These are phyloP conservation scores for Cinara cedri DNA, from an alignment of 2,888 invertebrate genomes.

Conservation along the genomic window DNA sequence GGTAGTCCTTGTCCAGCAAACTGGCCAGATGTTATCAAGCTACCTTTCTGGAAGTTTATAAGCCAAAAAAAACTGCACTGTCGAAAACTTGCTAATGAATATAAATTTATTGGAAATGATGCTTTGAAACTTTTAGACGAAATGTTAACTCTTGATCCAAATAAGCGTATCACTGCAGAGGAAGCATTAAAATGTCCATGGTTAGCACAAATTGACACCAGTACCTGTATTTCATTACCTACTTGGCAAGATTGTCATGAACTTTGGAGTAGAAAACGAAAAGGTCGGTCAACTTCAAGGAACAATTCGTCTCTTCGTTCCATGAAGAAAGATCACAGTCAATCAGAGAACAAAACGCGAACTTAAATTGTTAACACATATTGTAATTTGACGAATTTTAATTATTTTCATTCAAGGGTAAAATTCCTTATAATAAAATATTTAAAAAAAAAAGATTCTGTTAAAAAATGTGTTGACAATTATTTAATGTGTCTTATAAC, in stretches of 20 bases:
- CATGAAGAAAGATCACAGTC: slow-evolving; percentile 42
- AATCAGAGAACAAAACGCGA: slow-evolving; percentile 55
- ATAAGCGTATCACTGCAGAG: slow-evolving; percentile 89
- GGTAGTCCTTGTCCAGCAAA: slow-evolving; percentile 95
- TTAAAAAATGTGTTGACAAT: slow-evolving; percentile 39
- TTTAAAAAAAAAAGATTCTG: slow-evolving; percentile 28
- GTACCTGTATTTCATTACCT: slow-evolving; percentile 83
- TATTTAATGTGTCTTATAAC: slow-evolving; percentile 26
- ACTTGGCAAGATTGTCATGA: slow-evolving; percentile 99
- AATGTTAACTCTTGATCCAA: slow-evolving; percentile 96
- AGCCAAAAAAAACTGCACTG: slow-evolving; percentile 90
- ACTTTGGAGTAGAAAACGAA: slow-evolving; percentile 96
- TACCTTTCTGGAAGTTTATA: slow-evolving; percentile 90
- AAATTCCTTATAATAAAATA: slow-evolving; percentile 48
- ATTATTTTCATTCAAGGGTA: slow-evolving; percentile 50
- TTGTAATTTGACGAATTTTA: slow-evolving; percentile 57
- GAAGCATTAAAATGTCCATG: slow-evolving; percentile 91
- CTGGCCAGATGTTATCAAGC: slow-evolving; percentile 93
- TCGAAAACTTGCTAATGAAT: slow-evolving; percentile 89
- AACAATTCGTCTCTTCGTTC: slow-evolving; percentile 65
- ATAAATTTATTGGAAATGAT: slow-evolving; percentile 85
- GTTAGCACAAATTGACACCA: slow-evolving; percentile 89
- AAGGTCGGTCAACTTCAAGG: slow-evolving; percentile 74
- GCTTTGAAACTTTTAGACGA: slow-evolving; percentile 91
- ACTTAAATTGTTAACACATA: slow-evolving; percentile 40